phyloP scores from a whole-genome alignment of 2,797 vertebrate species.

The Arnoldichthys spilopterus region DNA sequence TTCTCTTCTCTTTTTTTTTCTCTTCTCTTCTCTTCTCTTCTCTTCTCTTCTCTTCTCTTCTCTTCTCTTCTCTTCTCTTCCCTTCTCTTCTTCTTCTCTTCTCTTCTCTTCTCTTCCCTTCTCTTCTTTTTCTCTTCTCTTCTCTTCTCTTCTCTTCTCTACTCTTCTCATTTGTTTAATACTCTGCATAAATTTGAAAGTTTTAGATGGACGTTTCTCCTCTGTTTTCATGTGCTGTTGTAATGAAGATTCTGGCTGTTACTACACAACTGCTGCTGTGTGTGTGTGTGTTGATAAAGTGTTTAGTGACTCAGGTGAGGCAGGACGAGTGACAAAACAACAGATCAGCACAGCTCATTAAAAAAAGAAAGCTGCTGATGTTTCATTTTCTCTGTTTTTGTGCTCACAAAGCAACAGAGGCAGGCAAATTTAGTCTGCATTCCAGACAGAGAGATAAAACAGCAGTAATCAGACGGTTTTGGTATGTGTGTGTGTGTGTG shows the following conservation, averaged over 20 bases:
- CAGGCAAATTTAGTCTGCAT: neutral
- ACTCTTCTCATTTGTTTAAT: too few species aligned
- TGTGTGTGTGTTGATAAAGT: neutral
- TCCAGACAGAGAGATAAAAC: slow-evolving; percentile 5
- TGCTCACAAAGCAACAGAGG: neutral
- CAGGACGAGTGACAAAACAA: neutral
- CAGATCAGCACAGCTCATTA: slow-evolving; percentile 5
- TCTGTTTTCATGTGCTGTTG: neutral
- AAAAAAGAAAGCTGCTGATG: neutral
- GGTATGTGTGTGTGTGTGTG: neutral
- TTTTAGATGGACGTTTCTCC: too few species aligned
- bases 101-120: neutral
- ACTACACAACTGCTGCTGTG: too few species aligned
- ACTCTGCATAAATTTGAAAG: too few species aligned
- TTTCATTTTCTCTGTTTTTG: slow-evolving; percentile 14
- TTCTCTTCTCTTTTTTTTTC: neutral
- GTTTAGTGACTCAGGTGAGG: neutral
- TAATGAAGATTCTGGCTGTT: neutral
- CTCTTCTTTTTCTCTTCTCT: neutral
- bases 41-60: neutral
- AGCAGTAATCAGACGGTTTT: neutral
- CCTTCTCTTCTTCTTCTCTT: neutral
- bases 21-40: neutral
- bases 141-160: neutral
- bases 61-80: neutral